Evolutionary conservation across 2,113 vertebrate genomes (phyloP), one percentile per base, ranked within the genome.

Genomic region (Podilymbus podiceps): DNA sequence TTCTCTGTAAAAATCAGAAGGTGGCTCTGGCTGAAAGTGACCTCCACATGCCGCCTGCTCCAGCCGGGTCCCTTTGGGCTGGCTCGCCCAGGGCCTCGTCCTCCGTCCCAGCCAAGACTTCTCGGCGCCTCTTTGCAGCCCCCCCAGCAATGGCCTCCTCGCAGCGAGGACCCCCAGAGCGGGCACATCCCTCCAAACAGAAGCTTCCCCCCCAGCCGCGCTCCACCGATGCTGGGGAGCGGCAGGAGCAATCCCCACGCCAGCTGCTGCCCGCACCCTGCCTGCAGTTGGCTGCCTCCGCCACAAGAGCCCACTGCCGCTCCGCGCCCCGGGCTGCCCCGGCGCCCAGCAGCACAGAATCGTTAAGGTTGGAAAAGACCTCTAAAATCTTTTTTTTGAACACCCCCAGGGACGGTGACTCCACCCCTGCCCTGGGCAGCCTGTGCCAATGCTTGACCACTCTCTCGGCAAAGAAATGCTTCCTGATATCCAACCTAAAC

Each of bases 291-390:
- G 88, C 44, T 8, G 6, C 6, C 66, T 85, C 76, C 40, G 1
- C 96, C 96, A 16, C 38, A 22, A 95, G 96, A 89, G 95, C 87
- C 42, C 96, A 73, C 86, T 97, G 93, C 83, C 38, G 95, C 89
- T 77, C 95, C 59, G 7, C 23, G 35, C 33, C 20, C 4, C 9
- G 35, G 62, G 50, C n/a, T n/a, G n/a, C 22, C 49, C 49, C 42
- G 11, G 42, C 42, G 5, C 42, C 42, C 38, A 38, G 38, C 38
- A 38, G 8, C 38, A 38, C 38, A 38, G 38, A 38, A 38, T 9
- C 38, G 38, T 38, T 38, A 38, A 8, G 38, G 38, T 38, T 38
- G 38, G 38, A 38, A 38, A 38, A 38, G 38, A 38, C 38, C 38
- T 38, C 38, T 38, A 38, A 38, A 38, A 38, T 38, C 38, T 38